These are phyloP conservation scores for Pollachius pollachius DNA, from an alignment of 2,113 vertebrate species.

Conservation along the genomic window DNA sequence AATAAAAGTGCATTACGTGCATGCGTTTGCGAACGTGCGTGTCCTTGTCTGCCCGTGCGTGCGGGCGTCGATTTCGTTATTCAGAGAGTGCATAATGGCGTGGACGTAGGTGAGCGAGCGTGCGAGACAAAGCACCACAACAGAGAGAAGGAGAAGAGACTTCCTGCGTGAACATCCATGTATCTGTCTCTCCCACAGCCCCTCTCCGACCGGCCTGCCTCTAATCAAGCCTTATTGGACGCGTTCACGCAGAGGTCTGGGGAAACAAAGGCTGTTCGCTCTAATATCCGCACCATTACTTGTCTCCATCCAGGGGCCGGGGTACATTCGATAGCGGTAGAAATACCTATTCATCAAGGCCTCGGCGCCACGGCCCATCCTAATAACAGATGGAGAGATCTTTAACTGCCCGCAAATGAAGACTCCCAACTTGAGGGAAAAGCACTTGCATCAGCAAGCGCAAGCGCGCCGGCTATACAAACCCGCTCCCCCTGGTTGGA, in stretches of 20 bases:
- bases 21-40: background rate
- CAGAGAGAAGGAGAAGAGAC: background rate
- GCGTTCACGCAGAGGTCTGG: slow-evolving; percentile 41
- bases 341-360: slow-evolving; percentile 69
- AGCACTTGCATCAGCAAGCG: slow-evolving; percentile 71
- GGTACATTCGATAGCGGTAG: slow-evolving; percentile 57
- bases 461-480: slow-evolving; percentile 35
- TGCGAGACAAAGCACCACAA: slow-evolving; percentile 12
- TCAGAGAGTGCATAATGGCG: too few relatives aligned
- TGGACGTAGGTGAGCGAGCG: background rate
- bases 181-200: slow-evolving; percentile 5
- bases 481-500: slow-evolving; percentile 57
- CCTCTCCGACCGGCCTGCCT: slow-evolving; percentile 1
- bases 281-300: slow-evolving; percentile 58
- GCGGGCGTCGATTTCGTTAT: background rate
- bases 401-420: slow-evolving; percentile 74
- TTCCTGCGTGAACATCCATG: slow-evolving; percentile 3
- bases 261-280: slow-evolving; percentile 59
- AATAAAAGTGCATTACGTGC: slow-evolving; percentile 20
- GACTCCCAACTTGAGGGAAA: slow-evolving; percentile 60
- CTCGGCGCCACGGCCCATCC: slow-evolving; percentile 33
- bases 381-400: slow-evolving; percentile 68
- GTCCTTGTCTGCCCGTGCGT: background rate
- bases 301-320: slow-evolving; percentile 46
- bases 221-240: slow-evolving; percentile 52